Evolutionary conservation across 2,797 vertebrate species (phyloP).

Genomic region (Astyanax mexicanus): DNA sequence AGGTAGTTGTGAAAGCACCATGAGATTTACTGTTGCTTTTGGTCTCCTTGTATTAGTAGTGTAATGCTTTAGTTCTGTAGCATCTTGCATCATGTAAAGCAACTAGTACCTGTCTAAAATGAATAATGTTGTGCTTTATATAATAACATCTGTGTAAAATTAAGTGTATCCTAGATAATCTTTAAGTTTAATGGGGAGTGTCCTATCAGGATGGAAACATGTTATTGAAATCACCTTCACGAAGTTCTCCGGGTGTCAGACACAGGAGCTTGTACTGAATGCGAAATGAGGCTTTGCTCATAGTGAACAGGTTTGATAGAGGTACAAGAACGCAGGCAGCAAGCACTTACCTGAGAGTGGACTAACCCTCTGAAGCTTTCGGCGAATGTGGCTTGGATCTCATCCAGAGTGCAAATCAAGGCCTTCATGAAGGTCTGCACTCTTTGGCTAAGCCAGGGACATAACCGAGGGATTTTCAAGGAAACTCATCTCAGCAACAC

Average conservation of each 20-base stretch:
- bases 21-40: not conserved
- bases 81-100: not conserved
- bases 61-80: not conserved
- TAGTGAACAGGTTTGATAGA: slow-evolving; percentile 38
- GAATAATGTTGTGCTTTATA: not conserved
- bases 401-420: slow-evolving; percentile 6
- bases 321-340: slow-evolving; percentile 56
- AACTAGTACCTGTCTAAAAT: not conserved
- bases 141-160: not conserved
- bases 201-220: not conserved
- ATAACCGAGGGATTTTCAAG: not conserved
- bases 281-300: slow-evolving; percentile 55
- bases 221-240: slow-evolving; percentile 57
- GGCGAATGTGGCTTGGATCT: not conserved
- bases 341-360: slow-evolving; percentile 48
- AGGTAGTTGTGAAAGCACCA: too few relatives aligned
- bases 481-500: not conserved
- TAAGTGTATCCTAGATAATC: not conserved
- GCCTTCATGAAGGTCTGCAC: not conserved
- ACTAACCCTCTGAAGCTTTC: not conserved
- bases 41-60: not conserved
- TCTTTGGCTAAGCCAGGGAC: not conserved
- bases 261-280: slow-evolving; percentile 53
- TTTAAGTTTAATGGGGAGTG: not conserved
- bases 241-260: slow-evolving; percentile 57